Conservation (phyloP, 1,140 invertebrate genomes). For the Galendromus occidentalis region DNA sequence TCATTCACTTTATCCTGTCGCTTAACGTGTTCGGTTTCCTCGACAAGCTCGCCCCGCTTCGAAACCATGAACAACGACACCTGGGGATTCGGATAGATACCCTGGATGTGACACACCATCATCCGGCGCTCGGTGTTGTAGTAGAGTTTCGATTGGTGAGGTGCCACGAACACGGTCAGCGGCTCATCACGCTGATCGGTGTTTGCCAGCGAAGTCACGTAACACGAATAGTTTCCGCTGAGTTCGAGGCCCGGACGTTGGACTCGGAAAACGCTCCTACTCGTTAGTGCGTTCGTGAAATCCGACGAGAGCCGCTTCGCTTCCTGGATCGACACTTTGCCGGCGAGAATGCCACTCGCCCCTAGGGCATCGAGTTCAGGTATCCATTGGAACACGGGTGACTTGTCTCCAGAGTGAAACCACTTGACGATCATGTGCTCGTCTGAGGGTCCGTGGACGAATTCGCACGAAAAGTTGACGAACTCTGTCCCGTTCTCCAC, state of each 20-base stretch:
- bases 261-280: neutral
- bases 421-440: neutral
- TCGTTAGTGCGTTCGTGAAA: neutral
- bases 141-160: neutral
- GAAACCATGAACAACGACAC: neutral
- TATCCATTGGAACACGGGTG: neutral
- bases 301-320: neutral
- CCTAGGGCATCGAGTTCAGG: neutral
- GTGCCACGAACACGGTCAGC: neutral
- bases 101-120: slow-evolving; percentile 1
- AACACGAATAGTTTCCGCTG: neutral
- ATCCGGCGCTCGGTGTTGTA: slow-evolving; percentile 1
- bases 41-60: neutral
- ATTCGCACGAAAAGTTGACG: neutral
- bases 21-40: neutral
- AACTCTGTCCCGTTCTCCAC: neutral
- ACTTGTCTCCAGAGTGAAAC: neutral
- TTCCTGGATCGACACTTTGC: neutral
- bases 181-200: neutral
- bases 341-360: neutral
- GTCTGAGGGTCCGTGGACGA: neutral
- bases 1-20: neutral
- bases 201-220: slow-evolving; percentile 3
- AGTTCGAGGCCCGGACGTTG: neutral
- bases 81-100: neutral